Conservation (phyloP, 1,140 invertebrate genomes). For the Ctenoplectra terminalis region DNA sequence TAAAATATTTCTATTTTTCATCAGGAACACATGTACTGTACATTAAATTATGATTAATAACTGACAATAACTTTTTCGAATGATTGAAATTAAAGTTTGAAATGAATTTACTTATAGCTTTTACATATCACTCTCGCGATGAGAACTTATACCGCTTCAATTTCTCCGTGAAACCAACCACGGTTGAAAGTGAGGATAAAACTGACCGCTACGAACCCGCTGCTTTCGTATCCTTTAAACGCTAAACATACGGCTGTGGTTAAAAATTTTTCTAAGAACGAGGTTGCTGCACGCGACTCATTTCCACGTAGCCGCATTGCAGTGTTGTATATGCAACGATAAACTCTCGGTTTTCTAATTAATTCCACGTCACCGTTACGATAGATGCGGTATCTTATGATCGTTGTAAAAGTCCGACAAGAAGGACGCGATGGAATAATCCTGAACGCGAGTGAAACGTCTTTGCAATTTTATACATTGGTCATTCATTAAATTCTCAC, state of each 20-base stretch:
- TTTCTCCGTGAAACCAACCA: slow-evolving; percentile 30
- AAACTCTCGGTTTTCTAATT: slow-evolving; percentile 32
- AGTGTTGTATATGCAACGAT: slow-evolving; percentile 5
- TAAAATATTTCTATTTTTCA: too few relatives aligned
- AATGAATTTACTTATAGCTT: too few relatives aligned
- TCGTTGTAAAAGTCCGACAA: background rate
- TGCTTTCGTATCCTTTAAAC: slow-evolving; percentile 32
- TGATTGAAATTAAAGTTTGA: too few relatives aligned
- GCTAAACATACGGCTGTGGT: slow-evolving; percentile 30
- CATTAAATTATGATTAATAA: too few relatives aligned
- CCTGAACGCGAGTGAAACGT: background rate
- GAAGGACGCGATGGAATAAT: slow-evolving; percentile 12
- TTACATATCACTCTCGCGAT: too few relatives aligned
- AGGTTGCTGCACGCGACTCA: slow-evolving; percentile 19
- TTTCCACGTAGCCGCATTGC: slow-evolving; percentile 23
- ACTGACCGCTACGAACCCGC: slow-evolving; percentile 7
- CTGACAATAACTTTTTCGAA: too few relatives aligned
- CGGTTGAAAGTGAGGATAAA: slow-evolving; percentile 23
- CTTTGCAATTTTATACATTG: slow-evolving; percentile 25
- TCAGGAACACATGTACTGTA: too few relatives aligned
- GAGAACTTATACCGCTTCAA: background rate
- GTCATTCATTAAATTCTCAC: slow-evolving; percentile 52
- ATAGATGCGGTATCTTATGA: slow-evolving; percentile 6
- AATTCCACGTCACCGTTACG: slow-evolving; percentile 35
- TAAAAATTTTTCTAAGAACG: slow-evolving; percentile 21